Conservation (phyloP, 2,113 vertebrate genomes). For the Fregetta grallaria region DNA sequence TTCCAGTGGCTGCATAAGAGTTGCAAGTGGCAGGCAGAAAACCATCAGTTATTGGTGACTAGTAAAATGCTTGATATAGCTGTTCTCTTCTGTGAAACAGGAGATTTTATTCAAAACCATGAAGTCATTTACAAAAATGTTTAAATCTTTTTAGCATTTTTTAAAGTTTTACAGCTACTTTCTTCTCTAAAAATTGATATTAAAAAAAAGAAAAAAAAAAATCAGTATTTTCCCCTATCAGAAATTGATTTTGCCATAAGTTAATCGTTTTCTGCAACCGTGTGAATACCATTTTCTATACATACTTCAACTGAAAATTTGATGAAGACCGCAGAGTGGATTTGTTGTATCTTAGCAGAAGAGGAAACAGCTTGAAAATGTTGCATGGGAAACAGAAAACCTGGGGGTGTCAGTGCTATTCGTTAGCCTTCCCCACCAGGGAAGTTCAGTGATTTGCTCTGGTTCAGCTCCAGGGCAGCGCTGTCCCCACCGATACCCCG, state of each 20-base stretch:
- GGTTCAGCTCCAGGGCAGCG: background rate
- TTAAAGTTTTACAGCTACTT: background rate
- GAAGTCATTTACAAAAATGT: background rate
- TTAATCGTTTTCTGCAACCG: background rate
- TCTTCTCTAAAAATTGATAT: background rate
- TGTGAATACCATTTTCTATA: background rate
- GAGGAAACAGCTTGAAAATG: background rate
- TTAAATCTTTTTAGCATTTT: background rate
- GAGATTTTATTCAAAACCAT: background rate
- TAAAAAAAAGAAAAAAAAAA: background rate
- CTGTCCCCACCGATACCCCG: rapidly evolving
- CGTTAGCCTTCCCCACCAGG: background rate
- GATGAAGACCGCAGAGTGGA: background rate
- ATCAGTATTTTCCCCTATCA: background rate
- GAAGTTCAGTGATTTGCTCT: background rate
- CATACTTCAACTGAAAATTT: background rate
- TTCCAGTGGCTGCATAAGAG: background rate
- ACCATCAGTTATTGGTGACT: background rate
- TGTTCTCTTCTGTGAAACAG: background rate
- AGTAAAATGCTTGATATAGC: background rate
- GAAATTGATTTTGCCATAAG: background rate
- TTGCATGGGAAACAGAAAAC: background rate
- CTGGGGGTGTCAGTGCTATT: background rate
- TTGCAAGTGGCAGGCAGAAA: background rate
- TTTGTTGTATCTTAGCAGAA: background rate